Base-by-base conservation (phyloP, 2,113 vertebrate species). In the Semicossyphus pulcher region DNA sequence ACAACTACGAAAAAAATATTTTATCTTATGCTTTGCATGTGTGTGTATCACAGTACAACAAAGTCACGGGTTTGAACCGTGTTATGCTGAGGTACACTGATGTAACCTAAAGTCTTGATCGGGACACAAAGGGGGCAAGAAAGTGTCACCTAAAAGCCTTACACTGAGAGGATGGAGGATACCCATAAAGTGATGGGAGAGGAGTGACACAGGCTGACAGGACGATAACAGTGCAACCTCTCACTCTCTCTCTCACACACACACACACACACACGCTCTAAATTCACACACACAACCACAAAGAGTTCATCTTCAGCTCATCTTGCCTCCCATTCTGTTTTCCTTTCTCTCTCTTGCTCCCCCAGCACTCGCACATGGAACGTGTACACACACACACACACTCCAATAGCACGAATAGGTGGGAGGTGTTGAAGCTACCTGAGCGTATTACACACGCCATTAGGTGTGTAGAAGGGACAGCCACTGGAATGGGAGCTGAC, bases 391-490 rank as follows among this genome's bases (percentile, higher is more conserved):
- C 44, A 42, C 56, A 72, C 31, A 72, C 44, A 71, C 48, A 42
- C 58, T 28, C 58, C 70, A 80, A 80, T 59, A 76, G 64, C 66
- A 84, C 65, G 86, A 88, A 83, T 76, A 85, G 76, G 85, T 88
- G 85, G 83, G 86, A 74, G 85, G 80, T 69, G 72, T 76, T 78
- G 78, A 76, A 84, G 69, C 85, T 75, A 83, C 89, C 84, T 78
- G 76, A 89, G 88, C 81, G 82, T 82, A 87, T 92, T 91, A 92
- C 88, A 90, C 89, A 91, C 68, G 88, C 86, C 91, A 92, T 92
- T 92, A 91, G 74, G 74, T 75, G 34, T 66, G 81, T 81, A 85
- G 88, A 89, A 89, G 86, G 84, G 87, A 89, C 83, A 64, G 67
- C 78, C 16, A 29, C 56, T 44, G 77, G 86, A 90, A 84, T 86